Percentiles rank a stretch among this genome's conserved stretches.
Evolutionary conservation across 1,140 invertebrate genomes (phyloP).

Genomic region (Araneus ventricosus): DNA sequence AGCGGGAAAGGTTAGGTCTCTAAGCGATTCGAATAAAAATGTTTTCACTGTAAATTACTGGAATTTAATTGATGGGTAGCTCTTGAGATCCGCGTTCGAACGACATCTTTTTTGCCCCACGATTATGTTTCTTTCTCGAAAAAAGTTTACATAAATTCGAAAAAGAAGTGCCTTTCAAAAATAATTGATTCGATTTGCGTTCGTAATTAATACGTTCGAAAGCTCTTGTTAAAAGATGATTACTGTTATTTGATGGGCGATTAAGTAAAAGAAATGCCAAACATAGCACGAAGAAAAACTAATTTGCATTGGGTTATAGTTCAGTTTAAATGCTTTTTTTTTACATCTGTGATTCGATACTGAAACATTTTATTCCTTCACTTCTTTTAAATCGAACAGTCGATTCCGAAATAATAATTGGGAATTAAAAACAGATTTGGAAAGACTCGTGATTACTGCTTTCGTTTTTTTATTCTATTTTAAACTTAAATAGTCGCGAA

Average conservation of each 20-base stretch:
- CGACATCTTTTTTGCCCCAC: neutral
- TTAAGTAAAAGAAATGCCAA: neutral
- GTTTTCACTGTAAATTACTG: neutral
- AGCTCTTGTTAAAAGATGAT: constrained; percentile 9
- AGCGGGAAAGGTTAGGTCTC: neutral
- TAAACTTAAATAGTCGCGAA: neutral
- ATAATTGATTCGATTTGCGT: neutral
- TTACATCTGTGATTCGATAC: neutral
- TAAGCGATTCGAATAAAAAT: constrained; percentile 14
- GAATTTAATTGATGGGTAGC: constrained; percentile 24
- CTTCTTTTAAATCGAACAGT: neutral
- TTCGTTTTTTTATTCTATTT: neutral
- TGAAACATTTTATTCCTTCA: neutral
- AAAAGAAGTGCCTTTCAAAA: neutral
- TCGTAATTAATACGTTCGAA: neutral
- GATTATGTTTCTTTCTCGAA: neutral
- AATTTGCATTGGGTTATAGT: neutral
- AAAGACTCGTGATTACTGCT: neutral
- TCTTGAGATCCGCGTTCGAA: neutral
- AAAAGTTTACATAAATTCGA: neutral
- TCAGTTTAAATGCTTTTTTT: neutral
- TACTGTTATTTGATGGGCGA: neutral
- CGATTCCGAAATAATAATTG: neutral
- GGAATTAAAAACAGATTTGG: neutral
- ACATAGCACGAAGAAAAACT: neutral